These are phyloP conservation scores for Halcyon leucocephala DNA, from an alignment of 2,797 vertebrate genomes.

Conservation along the genomic window DNA sequence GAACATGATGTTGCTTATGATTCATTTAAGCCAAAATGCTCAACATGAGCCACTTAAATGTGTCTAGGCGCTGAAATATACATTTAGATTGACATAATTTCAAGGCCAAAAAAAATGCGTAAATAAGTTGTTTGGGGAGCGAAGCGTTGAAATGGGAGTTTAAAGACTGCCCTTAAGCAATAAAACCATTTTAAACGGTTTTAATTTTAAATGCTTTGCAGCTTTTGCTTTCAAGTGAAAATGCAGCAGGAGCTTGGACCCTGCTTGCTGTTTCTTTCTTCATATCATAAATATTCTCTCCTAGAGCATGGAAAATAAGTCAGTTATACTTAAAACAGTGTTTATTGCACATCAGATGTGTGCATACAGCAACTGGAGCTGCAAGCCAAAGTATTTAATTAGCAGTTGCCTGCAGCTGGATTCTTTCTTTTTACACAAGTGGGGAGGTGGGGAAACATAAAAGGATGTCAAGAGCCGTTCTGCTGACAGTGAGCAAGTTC, in stretches of 20 bases:
- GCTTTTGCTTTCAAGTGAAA: not conserved
- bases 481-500: conserved; percentile 30
- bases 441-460: conserved; percentile 1
- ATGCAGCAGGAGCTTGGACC: not conserved
- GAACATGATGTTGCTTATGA: not conserved
- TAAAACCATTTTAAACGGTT: not conserved
- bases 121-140: not conserved
- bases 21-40: not conserved
- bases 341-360: conserved; percentile 45
- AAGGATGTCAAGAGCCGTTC: not conserved
- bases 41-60: not conserved
- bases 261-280: conserved; percentile 6
- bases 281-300: conserved; percentile 27
- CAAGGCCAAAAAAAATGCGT: not conserved
- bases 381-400: conserved; percentile 50
- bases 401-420: conserved; percentile 49
- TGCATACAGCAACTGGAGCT: not conserved
- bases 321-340: not conserved
- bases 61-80: not conserved
- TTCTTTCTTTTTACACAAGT: conserved; percentile 43
- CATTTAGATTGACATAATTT: not conserved
- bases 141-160: not conserved
- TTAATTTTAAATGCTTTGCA: not conserved
- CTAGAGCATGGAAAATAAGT: conserved; percentile 37
- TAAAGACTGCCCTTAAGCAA: not conserved